Conservation (phyloP, 2,797 vertebrate species). For the Natrix natrix region DNA sequence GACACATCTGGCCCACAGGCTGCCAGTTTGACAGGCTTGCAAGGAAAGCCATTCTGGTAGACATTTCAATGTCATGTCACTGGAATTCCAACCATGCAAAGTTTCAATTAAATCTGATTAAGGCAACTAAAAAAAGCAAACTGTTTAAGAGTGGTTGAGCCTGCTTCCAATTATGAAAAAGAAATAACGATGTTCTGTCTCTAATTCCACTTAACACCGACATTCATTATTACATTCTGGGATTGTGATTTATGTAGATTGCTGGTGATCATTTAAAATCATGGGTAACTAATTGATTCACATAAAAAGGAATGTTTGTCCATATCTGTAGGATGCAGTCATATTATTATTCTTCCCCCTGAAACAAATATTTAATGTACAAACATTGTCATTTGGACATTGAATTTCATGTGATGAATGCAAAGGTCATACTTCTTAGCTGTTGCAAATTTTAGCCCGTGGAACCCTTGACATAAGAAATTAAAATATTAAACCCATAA, state of each 20-base stretch:
- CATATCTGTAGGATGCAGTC: not conserved
- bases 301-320: not conserved
- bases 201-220: not conserved
- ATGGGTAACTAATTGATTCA: not conserved
- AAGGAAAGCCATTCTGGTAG: not conserved
- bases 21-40: too few relatives aligned
- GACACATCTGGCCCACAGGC: too few relatives aligned
- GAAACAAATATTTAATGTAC: conserved; percentile 31
- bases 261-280: not conserved
- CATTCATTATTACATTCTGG: not conserved
- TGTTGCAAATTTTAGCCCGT: conserved; percentile 72
- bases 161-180: not conserved
- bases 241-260: not conserved
- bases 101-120: not conserved
- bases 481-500: conserved; percentile 73
- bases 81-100: not conserved
- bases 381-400: conserved; percentile 68
- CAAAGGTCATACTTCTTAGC: conserved; percentile 71
- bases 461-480: conserved; percentile 71
- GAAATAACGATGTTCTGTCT: not conserved
- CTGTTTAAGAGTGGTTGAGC: not conserved
- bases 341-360: not conserved
- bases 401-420: conserved; percentile 71
- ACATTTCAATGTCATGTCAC: not conserved
- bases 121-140: not conserved